Percentiles rank a stretch among this genome's conserved stretches.
These are phyloP conservation scores for Mus musculus DNA, from an alignment of 2,113 vertebrate species.

Conservation along the genomic window GRCm39 chrX:50155501-50156000, in stretches of 20 bases:
- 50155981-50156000: not conserved
- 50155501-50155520: not conserved
- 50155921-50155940: conserved; percentile 40
- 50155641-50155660: not conserved
- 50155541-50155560: conserved; percentile 1
- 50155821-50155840: not conserved
- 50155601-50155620: conserved; percentile 5
- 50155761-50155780: not conserved
- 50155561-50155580: conserved; percentile 16
- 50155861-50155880: conserved; percentile 1
- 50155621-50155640: not conserved
- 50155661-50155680: not conserved
- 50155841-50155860: conserved; percentile 4
- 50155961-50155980: conserved; percentile 63
- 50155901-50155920: conserved; percentile 21
- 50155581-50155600: not conserved
- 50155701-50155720: conserved; percentile 29
- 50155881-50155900: conserved; percentile 35
- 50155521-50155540: not conserved
- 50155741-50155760: not conserved
- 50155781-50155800: not conserved
- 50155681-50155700: not conserved
- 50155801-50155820: not conserved
- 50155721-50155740: conserved; percentile 30
- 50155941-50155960: conserved; percentile 46